Conservation (phyloP, 2,888 invertebrate species). For the Amphiduros pacificus region DNA sequence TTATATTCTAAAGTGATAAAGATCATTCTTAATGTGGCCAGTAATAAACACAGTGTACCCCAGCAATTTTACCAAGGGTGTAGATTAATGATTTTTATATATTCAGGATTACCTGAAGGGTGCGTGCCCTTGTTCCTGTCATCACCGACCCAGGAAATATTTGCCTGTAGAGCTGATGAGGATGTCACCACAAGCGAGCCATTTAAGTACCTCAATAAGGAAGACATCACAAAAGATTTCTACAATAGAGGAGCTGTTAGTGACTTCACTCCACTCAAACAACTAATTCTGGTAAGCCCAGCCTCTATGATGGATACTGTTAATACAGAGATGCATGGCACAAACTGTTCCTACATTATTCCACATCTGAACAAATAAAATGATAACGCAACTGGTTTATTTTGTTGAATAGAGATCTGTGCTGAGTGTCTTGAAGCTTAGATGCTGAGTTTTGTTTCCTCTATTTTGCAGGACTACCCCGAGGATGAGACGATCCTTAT, state of each 20-base stretch:
- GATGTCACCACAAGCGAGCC: constrained; percentile 55
- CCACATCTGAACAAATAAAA: too few species aligned
- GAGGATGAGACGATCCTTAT: constrained; percentile 58
- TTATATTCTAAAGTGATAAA: background rate
- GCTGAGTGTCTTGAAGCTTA: background rate
- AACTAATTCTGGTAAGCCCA: constrained; percentile 52
- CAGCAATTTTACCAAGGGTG: too few species aligned
- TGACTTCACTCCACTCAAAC: constrained; percentile 56
- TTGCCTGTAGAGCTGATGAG: constrained; percentile 49
- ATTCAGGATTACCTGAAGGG: constrained; percentile 49
- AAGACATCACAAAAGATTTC: constrained; percentile 54
- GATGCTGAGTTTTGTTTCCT: background rate
- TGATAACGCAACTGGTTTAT: background rate
- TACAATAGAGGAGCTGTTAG: constrained; percentile 55
- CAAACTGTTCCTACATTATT: too few species aligned
- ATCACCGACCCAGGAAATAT: constrained; percentile 56
- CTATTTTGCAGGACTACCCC: constrained; percentile 47
- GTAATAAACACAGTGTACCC: too few species aligned
- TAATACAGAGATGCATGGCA: too few species aligned
- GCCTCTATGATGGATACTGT: background rate
- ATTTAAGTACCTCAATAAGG: constrained; percentile 51
- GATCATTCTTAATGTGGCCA: background rate
- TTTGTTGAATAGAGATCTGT: background rate
- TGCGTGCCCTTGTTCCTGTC: constrained; percentile 54
- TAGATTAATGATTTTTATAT: background rate